Percentiles rank a stretch among this genome's conserved stretches.
Conservation (phyloP, 2,888 invertebrate species). For the Ormyrus rosae region DNA sequence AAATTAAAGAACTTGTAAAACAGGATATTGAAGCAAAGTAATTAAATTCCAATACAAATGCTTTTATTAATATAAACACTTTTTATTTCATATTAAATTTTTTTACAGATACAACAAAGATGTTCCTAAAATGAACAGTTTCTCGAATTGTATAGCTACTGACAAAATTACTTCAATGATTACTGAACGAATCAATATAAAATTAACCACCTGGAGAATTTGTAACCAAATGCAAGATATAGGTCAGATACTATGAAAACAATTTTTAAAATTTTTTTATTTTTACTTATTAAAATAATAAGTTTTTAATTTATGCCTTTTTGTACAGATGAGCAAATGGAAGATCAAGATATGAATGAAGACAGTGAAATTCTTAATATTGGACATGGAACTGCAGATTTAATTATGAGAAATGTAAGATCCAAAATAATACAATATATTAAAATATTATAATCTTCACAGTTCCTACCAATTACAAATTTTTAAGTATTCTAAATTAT, state of each 20-base stretch:
- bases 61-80: slow-evolving; percentile 11
- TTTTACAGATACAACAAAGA: slow-evolving; percentile 67
- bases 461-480: too few species aligned
- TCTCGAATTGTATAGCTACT: slow-evolving; percentile 71
- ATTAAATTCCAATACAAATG: slow-evolving; percentile 23
- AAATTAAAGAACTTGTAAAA: slow-evolving; percentile 82
- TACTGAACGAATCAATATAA: slow-evolving; percentile 71
- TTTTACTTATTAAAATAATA: background rate
- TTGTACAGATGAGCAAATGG: slow-evolving; percentile 51
- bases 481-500: too few species aligned
- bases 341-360: slow-evolving; percentile 51
- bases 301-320: background rate
- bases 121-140: slow-evolving; percentile 61
- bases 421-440: slow-evolving; percentile 4
- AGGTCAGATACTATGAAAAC: slow-evolving; percentile 56
- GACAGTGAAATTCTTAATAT: slow-evolving; percentile 64
- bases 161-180: slow-evolving; percentile 72
- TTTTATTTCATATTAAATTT: background rate
- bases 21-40: slow-evolving; percentile 82
- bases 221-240: slow-evolving; percentile 60
- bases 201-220: slow-evolving; percentile 67
- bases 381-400: slow-evolving; percentile 74
- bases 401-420: slow-evolving; percentile 69
- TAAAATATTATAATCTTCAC: background rate
- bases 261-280: too few species aligned